Base-by-base conservation (phyloP, 2,113 vertebrate species). In the Columbina picui region DNA sequence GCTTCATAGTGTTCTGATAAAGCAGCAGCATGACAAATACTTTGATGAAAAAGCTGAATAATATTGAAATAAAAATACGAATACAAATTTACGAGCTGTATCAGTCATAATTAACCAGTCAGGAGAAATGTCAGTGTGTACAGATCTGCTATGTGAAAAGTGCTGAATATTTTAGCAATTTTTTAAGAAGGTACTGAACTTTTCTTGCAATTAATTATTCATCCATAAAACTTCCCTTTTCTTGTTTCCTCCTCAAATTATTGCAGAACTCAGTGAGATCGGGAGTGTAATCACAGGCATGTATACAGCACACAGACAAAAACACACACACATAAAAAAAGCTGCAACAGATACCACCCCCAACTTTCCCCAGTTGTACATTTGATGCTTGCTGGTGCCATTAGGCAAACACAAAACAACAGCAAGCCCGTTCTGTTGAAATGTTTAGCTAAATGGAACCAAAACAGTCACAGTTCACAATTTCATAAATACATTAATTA, bases 401-500 rank as follows among this genome's bases (percentile, higher is more conserved):
- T 97, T 97, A 97, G 97, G 96, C 95, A 97, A 98, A 97, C 95
- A 98, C 97, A 97, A 98, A 97, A 98, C 96, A 98, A 97, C 96
- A 98, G 97, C 94, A 97, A 97, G 96, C 30, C 74, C 97, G 96
- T 98, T 97, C 97, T 98, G 97, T 97, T 96, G 97, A 98, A 98
- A 98, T 98, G 98, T 98, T 98, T 98, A 98, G 97, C 98, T 98
- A 98, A 98, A 98, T 98, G 98, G 97, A 98, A 98, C 98, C 96
- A 98, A 98, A 98, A 98, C 98, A 98, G 98, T 98, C 98, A 98
- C 98, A 98, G 97, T 98, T 98, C 98, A 98, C 98, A 98, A 98
- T 98, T 98, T 98, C 98, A 98, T 98, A 98, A 98, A 98, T 98
- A 98, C 97, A 98, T 98, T 98, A 98, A 98, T 98, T 98, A 98